Percentiles rank a stretch among this genome's conserved stretches.
Evolutionary conservation across 2,888 invertebrate species (phyloP).

Genomic region (Drosophila multiciliata): DNA sequence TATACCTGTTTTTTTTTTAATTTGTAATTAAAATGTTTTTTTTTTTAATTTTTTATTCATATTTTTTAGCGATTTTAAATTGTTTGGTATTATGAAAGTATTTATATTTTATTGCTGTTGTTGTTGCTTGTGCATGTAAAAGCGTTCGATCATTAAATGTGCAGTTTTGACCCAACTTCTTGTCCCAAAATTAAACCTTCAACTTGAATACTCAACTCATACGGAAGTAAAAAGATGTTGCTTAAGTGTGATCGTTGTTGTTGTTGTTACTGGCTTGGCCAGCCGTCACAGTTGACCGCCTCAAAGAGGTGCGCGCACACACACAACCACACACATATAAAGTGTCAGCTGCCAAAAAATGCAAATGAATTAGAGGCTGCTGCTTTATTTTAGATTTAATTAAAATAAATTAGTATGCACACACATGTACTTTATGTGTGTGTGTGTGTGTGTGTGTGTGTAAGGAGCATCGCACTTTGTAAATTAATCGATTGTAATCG

Average conservation of each 20-base stretch:
- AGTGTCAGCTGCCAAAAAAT: conserved; percentile 59
- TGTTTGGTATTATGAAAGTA: not conserved
- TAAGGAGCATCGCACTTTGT: conserved; percentile 15
- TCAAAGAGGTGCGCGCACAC: conserved; percentile 51
- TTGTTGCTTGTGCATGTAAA: not conserved
- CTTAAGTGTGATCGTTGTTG: conserved; percentile 19
- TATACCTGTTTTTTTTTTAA: not conserved
- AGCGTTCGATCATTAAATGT: conserved; percentile 38
- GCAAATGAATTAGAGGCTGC: conserved; percentile 41
- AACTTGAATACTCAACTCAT: conserved; percentile 61
- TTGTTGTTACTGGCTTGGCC: conserved; percentile 35
- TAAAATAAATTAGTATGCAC: conserved; percentile 3
- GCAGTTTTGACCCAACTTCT: conserved; percentile 3
- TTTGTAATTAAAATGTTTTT: not conserved
- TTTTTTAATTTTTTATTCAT: no score
- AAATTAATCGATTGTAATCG: conserved; percentile 37
- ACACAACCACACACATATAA: conserved; percentile 11
- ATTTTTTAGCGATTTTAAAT: not conserved
- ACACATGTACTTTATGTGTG: not conserved
- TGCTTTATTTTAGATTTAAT: conserved; percentile 4
- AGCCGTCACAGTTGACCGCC: conserved; percentile 76
- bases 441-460: not conserved
- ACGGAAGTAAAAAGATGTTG: conserved; percentile 70
- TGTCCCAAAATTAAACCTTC: conserved; percentile 62
- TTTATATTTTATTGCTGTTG: not conserved